These are phyloP conservation scores for Tachysurus vachellii DNA, from an alignment of 2,113 vertebrate species.

Conservation along the genomic window DNA sequence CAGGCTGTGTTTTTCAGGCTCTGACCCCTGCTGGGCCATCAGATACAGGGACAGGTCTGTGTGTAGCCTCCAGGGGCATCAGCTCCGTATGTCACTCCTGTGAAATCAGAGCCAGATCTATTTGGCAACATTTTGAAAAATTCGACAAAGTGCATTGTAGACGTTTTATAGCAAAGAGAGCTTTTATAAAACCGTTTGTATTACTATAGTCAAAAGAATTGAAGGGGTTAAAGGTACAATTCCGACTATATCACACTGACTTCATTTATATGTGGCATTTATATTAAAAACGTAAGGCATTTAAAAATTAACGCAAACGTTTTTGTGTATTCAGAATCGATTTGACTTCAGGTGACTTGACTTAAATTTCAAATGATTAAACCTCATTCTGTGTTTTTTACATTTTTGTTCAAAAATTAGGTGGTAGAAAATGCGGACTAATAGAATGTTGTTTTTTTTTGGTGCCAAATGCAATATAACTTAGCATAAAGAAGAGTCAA, in stretches of 20 bases:
- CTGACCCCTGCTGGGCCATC: conserved; percentile 16
- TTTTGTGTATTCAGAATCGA: background rate
- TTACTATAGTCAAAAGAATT: background rate
- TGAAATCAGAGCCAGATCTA: conserved; percentile 10
- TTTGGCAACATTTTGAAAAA: background rate
- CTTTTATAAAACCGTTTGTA: background rate
- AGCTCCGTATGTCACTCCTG: conserved; percentile 6
- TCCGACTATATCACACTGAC: background rate
- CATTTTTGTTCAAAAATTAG: background rate
- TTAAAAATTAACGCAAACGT: background rate
- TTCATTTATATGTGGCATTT: background rate
- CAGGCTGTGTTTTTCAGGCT: conserved; percentile 27
- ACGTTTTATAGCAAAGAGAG: background rate
- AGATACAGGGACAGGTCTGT: conserved; percentile 14
- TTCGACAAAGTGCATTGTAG: background rate
- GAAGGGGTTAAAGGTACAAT: background rate
- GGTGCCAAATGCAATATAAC: background rate
- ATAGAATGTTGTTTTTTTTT: background rate
- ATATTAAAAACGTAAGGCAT: background rate
- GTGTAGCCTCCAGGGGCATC: background rate
- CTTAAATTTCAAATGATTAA: background rate
- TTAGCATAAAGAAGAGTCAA: background rate
- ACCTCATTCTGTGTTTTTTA: background rate
- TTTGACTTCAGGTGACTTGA: background rate
- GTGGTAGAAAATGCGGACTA: background rate